Base-by-base conservation (phyloP, 2,888 invertebrate species). In the Meiosimyza decipiens region DNA sequence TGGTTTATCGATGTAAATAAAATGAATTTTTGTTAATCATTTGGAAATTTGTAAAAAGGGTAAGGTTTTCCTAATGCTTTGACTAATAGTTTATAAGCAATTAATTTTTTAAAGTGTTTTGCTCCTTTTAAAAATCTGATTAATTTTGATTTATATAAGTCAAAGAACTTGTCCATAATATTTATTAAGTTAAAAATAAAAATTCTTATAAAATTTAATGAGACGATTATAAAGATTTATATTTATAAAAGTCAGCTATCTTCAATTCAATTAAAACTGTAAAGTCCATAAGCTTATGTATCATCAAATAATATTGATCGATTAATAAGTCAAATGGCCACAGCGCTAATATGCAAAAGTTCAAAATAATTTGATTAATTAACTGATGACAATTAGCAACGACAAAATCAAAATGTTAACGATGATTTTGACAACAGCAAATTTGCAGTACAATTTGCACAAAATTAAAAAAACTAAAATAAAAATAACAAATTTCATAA, bases 211-310 rank as follows among this genome's bases (percentile, higher is more conserved):
- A 28, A 28, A 28, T 28, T 28, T 28, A 28, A 28, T 28, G 28
- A 28, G 28, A 3, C 2, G 28, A 28, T 28, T 4, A 2, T 3
- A 28, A 28, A 28, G 3, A 28, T 28, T 28, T 22, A 2, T 2
- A 22, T 22, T 22, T 2, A 22, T 22, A 22, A 22, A 22, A 22
- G 2, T 22, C 22, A 22, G 2, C 22, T 22, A 22, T 22, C 11
- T 54, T 52, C 65, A 40, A 54, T 51, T 33, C 28, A 65, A 52
- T 51, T 28, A n/a, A n/a, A 49, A 59, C 68, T 13, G 47, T 16
- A 67, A 57, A 28, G 3, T 16, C 55, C 18, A 57, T 55, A 70
- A 71, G 71, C 74, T 73, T 71, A 75, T 73, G 75, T 71, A 73
- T 74, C 74, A 74, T 71, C 70, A 70, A 73, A 67, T 65, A 69